Base-by-base conservation (phyloP, 23 tunicate genomes). In the Ascidia mentula region DNA sequence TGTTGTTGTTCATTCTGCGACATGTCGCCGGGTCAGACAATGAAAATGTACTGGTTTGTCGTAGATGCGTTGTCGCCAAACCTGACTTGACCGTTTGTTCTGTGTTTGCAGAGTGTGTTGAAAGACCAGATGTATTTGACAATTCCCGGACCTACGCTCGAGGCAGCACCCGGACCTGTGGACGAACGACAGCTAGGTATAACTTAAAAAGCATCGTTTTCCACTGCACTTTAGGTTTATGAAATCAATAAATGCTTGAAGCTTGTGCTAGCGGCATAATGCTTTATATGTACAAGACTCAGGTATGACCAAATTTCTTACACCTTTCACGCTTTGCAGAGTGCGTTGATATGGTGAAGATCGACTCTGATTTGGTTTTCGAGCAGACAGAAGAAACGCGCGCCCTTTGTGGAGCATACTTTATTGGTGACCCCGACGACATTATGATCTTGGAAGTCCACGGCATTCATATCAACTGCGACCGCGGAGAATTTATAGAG, bases 271-370 rank as follows among this genome's bases (percentile, higher is more conserved):
- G 12, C 24, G 22, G 22, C 13, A 26, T 53, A 28, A 42, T 42
- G 53, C 53, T 42, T 9, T 42, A 9, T 42, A 42, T 9, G 15
- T 9, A 53, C 13, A 53, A 53, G 24, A 26, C 22, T 53, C 24
- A 53, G 7, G 22, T 9, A 53, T n/a, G n/a, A n/a, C n/a, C n/a
- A n/a, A n/a, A n/a, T n/a, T n/a, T n/a, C n/a, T n/a, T n/a, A n/a
- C n/a, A n/a, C n/a, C n/a, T n/a, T n/a, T n/a, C n/a, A n/a, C n/a
- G n/a, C n/a, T 9, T 5, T 53, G 65, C 13, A 79, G 82, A 79
- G 12, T 79, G 82, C 59, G 34, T 79, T 31, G 82, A 79, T 36
- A 79, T 79, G 82, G 38, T 65, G 24, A 79, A 59, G 35, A 6
- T 60, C 72, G 72, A 79, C 17, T 34, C 74, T 15, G 82, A 79